These are phyloP conservation scores for Neopelma chrysocephalum DNA, from an alignment of 2,797 vertebrate species.

Conservation along the genomic window DNA sequence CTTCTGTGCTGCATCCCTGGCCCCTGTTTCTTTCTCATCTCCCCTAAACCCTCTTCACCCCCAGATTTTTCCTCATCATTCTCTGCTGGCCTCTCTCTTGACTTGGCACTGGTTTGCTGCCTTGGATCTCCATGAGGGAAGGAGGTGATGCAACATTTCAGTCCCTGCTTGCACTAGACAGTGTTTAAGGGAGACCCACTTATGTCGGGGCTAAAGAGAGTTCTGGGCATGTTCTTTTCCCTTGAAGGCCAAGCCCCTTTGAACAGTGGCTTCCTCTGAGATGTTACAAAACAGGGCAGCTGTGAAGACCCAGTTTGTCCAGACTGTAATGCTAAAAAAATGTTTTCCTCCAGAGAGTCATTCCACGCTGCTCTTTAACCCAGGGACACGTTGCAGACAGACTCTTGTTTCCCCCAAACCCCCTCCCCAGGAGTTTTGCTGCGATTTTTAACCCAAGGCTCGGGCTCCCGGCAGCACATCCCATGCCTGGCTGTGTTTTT, in stretches of 20 bases:
- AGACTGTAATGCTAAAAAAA: neutral
- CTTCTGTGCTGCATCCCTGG: neutral
- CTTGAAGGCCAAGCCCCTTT: neutral
- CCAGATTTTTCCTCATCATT: neutral
- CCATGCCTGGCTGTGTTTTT: neutral
- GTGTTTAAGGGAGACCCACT: neutral
- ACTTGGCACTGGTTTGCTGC: neutral
- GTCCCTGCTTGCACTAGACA: neutral
- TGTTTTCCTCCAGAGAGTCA: neutral
- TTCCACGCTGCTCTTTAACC: neutral
- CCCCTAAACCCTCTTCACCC: neutral
- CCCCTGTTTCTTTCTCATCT: neutral
- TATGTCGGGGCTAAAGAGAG: neutral
- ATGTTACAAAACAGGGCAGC: neutral
- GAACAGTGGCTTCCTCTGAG: neutral
- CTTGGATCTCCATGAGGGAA: neutral
- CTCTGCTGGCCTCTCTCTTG: neutral
- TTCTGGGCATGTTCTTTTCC: neutral
- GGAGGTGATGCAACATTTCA: neutral
- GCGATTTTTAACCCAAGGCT: neutral
- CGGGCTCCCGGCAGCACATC: neutral
- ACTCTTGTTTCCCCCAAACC: neutral
- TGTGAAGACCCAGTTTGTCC: neutral
- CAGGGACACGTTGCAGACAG: neutral
- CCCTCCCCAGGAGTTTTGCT: neutral